Evolutionary conservation across 1,140 invertebrate genomes (phyloP).

Genomic region (Drosophila simulans): DNA sequence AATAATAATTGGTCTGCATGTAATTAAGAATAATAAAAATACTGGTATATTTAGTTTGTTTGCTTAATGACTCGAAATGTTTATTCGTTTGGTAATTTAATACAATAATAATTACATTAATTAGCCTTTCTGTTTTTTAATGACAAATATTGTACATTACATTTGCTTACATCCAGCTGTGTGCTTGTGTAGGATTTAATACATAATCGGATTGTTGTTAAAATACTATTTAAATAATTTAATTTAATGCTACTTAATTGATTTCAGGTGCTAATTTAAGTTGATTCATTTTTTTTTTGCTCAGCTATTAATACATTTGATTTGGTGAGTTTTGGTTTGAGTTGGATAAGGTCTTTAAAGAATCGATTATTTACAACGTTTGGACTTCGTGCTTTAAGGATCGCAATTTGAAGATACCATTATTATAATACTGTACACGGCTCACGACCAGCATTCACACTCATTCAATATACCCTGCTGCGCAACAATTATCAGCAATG

Average conservation of each 20-base stretch:
- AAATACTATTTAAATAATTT: slow-evolving; percentile 68
- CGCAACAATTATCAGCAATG: slow-evolving; percentile 20
- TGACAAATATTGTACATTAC: slow-evolving; percentile 44
- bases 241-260: slow-evolving; percentile 68
- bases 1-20: slow-evolving; percentile 22
- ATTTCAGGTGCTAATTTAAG: slow-evolving; percentile 54
- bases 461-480: slow-evolving; percentile 26
- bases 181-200: slow-evolving; percentile 4
- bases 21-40: slow-evolving; percentile 44
- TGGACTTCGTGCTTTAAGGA: slow-evolving; percentile 23
- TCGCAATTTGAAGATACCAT: slow-evolving; percentile 4
- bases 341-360: slow-evolving; percentile 1
- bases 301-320: slow-evolving; percentile 8
- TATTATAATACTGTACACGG: slow-evolving; percentile 73
- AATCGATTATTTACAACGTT: neutral
- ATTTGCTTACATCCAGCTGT: slow-evolving; percentile 15
- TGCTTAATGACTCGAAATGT: slow-evolving; percentile 76
- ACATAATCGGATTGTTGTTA: slow-evolving; percentile 37
- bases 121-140: slow-evolving; percentile 61
- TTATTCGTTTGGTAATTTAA: slow-evolving; percentile 69
- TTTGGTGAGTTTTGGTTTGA: slow-evolving; percentile 34
- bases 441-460: slow-evolving; percentile 41
- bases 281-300: slow-evolving; percentile 19
- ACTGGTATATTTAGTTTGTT: slow-evolving; percentile 13
- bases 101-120: slow-evolving; percentile 78